phyloP scores from a whole-genome alignment of 2,888 invertebrate species.

The Carabus problematicus region DNA sequence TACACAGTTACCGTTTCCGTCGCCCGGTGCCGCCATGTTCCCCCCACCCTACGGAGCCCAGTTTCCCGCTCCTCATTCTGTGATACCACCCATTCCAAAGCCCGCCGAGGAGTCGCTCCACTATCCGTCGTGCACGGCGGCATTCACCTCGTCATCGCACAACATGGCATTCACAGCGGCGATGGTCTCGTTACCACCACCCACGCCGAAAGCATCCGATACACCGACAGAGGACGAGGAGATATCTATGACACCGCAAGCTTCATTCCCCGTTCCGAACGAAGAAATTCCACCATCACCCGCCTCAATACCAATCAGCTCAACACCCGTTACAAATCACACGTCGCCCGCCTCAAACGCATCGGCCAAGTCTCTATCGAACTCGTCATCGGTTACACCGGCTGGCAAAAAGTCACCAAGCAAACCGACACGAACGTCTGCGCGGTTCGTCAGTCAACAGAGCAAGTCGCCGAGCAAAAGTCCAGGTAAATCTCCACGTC shows the following conservation, averaged over 20 bases:
- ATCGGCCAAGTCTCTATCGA: constrained; percentile 56
- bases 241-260: constrained; percentile 43
- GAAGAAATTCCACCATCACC: constrained; percentile 56
- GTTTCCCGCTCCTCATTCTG: constrained; percentile 63
- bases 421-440: constrained; percentile 67
- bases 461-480: constrained; percentile 69
- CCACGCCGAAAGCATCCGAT: constrained; percentile 52
- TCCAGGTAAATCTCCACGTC: constrained; percentile 61
- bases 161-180: constrained; percentile 83
- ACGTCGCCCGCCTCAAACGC: constrained; percentile 57
- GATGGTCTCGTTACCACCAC: constrained; percentile 75
- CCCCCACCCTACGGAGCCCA: constrained; percentile 68
- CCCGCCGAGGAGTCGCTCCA: constrained; percentile 63
- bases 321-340: constrained; percentile 52
- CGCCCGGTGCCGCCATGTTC: constrained; percentile 70
- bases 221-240: constrained; percentile 41
- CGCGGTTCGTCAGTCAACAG: constrained; percentile 67
- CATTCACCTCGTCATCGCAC: constrained; percentile 83
- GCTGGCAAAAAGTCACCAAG: constrained; percentile 66
- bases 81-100: constrained; percentile 66
- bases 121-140: constrained; percentile 70
- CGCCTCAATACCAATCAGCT: constrained; percentile 50
- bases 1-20: constrained; percentile 71
- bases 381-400: constrained; percentile 56
- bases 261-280: constrained; percentile 36